Evolutionary conservation across 2,888 invertebrate genomes (phyloP).

Genomic region (Lepidocyrtoides sp.): DNA sequence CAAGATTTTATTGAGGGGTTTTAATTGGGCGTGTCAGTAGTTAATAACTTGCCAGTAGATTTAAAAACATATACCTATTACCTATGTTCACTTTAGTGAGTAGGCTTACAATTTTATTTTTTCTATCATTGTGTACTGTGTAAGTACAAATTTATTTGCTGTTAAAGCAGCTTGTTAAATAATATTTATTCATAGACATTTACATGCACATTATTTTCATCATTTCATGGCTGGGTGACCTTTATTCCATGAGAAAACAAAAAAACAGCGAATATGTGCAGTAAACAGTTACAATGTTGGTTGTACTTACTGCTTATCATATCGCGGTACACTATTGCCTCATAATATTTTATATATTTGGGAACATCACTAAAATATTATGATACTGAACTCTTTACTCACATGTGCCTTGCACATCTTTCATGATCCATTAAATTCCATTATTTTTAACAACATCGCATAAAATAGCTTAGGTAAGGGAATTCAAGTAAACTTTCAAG

Average conservation of each 20-base stretch:
- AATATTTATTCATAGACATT: not conserved
- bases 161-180: not conserved
- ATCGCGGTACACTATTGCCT: not conserved
- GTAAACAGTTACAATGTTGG: not conserved
- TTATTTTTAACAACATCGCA: too few species aligned
- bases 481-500: too few species aligned
- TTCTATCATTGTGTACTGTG: not conserved
- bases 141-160: constrained; percentile 23
- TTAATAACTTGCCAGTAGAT: not conserved
- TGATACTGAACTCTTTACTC: too few species aligned
- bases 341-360: too few species aligned
- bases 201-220: not conserved
- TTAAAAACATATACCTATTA: not conserved
- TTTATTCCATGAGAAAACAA: constrained; percentile 48
- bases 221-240: constrained; percentile 46
- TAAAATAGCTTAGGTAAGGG: too few species aligned
- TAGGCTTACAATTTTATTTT: not conserved
- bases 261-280: not conserved
- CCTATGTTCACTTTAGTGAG: not conserved
- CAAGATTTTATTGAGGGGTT: not conserved
- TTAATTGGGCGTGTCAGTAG: constrained; percentile 29
- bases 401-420: too few species aligned
- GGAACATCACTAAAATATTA: too few species aligned
- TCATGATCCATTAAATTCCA: too few species aligned
- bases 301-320: not conserved